These are phyloP conservation scores for Charadrius vociferus DNA, from an alignment of 2,113 vertebrate genomes.

Conservation along the genomic window DNA sequence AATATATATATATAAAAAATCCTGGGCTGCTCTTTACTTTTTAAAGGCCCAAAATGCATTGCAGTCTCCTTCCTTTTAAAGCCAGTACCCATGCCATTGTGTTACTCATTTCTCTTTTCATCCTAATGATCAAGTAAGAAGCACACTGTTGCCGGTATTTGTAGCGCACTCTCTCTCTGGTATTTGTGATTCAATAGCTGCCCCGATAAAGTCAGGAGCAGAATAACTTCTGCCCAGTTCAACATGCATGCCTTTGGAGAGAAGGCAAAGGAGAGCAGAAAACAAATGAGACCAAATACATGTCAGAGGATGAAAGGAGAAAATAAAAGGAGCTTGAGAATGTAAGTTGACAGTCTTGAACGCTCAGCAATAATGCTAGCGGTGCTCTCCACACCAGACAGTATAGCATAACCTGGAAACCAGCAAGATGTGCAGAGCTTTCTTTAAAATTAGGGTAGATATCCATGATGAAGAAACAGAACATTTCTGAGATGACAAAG, in stretches of 20 bases:
- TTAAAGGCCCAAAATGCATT: background rate
- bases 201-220: background rate
- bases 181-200: background rate
- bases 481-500: background rate
- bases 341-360: background rate
- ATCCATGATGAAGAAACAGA: background rate
- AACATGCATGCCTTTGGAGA: background rate
- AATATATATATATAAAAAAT: background rate
- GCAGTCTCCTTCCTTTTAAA: background rate
- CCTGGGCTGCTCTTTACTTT: background rate
- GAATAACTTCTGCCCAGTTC: background rate
- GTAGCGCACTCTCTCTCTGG: background rate
- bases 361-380: background rate
- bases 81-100: rapidly evolving
- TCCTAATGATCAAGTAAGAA: background rate
- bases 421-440: background rate
- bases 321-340: background rate
- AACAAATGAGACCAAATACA: background rate
- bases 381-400: background rate
- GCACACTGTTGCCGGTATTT: background rate
- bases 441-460: background rate
- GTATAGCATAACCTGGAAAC: background rate
- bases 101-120: background rate
- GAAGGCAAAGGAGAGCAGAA: background rate
- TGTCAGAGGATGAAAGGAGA: background rate